Percentiles rank a stretch among this genome's conserved stretches.
phyloP scores from a whole-genome alignment of 2,797 vertebrate species.

The Rhincodon typus region DNA sequence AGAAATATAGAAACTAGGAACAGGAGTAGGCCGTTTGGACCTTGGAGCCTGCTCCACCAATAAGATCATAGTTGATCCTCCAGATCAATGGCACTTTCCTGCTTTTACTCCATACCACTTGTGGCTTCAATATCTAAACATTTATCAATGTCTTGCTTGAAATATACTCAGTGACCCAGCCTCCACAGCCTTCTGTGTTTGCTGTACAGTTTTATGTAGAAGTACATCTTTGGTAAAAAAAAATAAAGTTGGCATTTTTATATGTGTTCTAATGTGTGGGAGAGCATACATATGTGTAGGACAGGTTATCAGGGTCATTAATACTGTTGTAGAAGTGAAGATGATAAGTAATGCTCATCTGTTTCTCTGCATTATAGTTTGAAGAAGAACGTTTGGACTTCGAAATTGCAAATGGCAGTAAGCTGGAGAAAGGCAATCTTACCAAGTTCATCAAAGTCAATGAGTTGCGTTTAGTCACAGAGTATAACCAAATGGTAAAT shows the following conservation, averaged over 20 bases:
- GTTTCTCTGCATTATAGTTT: not conserved
- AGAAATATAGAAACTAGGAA: not conserved
- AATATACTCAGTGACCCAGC: no score
- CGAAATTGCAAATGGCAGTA: slow-evolving; percentile 60
- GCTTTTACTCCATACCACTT: no score
- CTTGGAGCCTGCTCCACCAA: no score
- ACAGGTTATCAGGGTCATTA: not conserved
- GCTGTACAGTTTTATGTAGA: not conserved
- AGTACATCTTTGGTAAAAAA: not conserved
- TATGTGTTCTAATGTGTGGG: no score
- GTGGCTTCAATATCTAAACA: no score
- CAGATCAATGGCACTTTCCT: no score
- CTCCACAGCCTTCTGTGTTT: no score
- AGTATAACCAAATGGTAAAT: slow-evolving; percentile 74
- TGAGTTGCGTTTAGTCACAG: slow-evolving; percentile 75
- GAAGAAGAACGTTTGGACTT: slow-evolving; percentile 62
- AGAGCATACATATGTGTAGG: not conserved
- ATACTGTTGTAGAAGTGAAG: not conserved
- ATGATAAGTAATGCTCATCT: not conserved
- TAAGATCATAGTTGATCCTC: no score
- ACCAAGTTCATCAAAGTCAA: slow-evolving; percentile 66
- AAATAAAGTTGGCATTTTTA: not conserved
- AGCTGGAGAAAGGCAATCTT: slow-evolving; percentile 49
- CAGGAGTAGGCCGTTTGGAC: no score
- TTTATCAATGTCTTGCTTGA: no score